Evolutionary conservation across 2,797 vertebrate species (phyloP).

Genomic region (Schizothorax lantsangensis): DNA sequence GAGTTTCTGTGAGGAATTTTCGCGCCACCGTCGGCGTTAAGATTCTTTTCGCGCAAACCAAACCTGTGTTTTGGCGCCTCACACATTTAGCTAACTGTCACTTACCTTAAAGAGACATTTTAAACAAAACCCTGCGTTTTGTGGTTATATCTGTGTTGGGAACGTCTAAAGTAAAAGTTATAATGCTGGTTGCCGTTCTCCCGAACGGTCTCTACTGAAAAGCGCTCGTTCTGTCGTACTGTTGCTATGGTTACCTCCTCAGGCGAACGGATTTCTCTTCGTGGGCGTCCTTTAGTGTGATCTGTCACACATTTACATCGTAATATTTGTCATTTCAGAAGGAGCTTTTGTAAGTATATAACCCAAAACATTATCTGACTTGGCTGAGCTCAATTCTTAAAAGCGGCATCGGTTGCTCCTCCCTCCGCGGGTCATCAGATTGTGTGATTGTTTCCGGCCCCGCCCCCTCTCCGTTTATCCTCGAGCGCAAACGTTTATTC

Average conservation of each 20-base stretch:
- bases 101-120: not conserved
- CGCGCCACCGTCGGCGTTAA: not conserved
- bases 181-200: not conserved
- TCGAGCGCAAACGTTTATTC: constrained; percentile 51
- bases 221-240: not conserved
- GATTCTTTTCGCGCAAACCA: not conserved
- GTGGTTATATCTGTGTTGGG: not conserved
- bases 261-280: too few species aligned
- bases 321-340: not conserved
- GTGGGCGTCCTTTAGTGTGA: not conserved
- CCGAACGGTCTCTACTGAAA: not conserved
- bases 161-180: not conserved
- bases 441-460: constrained; percentile 38
- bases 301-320: not conserved
- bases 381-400: not conserved
- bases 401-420: not conserved
- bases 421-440: not conserved
- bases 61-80: not conserved
- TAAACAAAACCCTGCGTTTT: not conserved
- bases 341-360: not conserved
- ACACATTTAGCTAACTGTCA: not conserved
- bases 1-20: not conserved
- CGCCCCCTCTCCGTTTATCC: constrained; percentile 54
- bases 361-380: not conserved
- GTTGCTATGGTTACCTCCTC: constrained; percentile 20